phyloP scores from a whole-genome alignment of 2,888 invertebrate species.

The Diploptera punctata region DNA sequence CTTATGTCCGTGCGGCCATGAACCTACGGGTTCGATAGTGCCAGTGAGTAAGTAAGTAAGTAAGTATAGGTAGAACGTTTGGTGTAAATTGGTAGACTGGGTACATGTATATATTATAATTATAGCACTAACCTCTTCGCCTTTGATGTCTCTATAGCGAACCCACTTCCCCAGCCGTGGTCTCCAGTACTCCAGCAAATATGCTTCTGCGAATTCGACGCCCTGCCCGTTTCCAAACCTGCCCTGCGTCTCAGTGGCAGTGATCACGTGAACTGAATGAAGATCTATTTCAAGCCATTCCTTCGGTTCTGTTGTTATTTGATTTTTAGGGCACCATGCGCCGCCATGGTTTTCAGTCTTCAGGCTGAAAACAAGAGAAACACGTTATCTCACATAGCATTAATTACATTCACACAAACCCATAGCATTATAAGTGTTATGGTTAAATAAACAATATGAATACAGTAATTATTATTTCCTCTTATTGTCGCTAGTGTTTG shows the following conservation, averaged over 20 bases:
- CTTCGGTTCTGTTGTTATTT: slow-evolving; percentile 76
- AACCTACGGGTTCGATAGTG: no score
- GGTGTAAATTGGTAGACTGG: neutral
- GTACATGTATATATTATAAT: no score
- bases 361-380: slow-evolving; percentile 66
- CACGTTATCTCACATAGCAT: no score
- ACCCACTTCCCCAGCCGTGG: slow-evolving; percentile 82
- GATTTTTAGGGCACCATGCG: slow-evolving; percentile 90
- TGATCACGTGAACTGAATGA: slow-evolving; percentile 78
- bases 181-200: slow-evolving; percentile 84
- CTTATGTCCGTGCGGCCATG: no score
- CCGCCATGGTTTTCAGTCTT: slow-evolving; percentile 84
- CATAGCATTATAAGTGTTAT: no score
- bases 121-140: slow-evolving; percentile 81
- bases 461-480: no score
- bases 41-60: no score
- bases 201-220: slow-evolving; percentile 84
- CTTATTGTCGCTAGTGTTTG: no score
- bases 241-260: slow-evolving; percentile 83
- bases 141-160: slow-evolving; percentile 74
- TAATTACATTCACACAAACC: no score
- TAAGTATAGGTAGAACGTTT: no score
- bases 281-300: slow-evolving; percentile 86
- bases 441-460: no score
- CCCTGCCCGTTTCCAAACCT: slow-evolving; percentile 93